Conservation (phyloP, 2,888 invertebrate genomes). For the Melinopterus prodromus region DNA sequence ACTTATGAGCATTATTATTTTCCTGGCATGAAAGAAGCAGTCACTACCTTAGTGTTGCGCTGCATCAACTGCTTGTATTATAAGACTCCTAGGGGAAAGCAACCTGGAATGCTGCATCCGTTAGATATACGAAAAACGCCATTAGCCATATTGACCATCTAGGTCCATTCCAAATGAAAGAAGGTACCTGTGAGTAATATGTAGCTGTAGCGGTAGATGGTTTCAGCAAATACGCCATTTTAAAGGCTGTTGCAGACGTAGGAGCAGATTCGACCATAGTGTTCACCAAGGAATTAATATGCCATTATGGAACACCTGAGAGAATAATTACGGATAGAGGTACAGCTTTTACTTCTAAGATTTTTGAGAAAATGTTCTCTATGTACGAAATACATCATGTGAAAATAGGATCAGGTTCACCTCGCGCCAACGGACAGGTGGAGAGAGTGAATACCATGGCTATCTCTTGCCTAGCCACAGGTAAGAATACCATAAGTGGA, state of each 20-base stretch:
- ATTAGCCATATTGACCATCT: too few relatives aligned
- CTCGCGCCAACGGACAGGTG: slow-evolving; percentile 35
- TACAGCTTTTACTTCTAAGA: slow-evolving; percentile 21
- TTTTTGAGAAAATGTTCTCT: background rate
- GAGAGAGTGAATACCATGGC: slow-evolving; percentile 43
- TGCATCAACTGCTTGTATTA: too few relatives aligned
- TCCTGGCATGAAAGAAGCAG: too few relatives aligned
- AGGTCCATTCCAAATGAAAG: too few relatives aligned
- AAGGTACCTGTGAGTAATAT: too few relatives aligned
- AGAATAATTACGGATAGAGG: slow-evolving; percentile 28
- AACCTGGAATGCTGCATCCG: too few relatives aligned
- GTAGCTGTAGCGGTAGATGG: too few relatives aligned
- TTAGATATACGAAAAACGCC: too few relatives aligned
- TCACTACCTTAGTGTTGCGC: too few relatives aligned
- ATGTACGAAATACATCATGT: slow-evolving; percentile 15
- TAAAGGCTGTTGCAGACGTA: slow-evolving; percentile 1
- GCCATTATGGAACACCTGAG: background rate
- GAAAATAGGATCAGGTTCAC: slow-evolving; percentile 24
- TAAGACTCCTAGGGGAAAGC: too few relatives aligned
- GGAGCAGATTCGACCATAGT: background rate
- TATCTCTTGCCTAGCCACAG: slow-evolving; percentile 42
- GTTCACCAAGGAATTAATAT: background rate
- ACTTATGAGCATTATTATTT: too few relatives aligned
- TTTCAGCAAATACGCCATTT: slow-evolving; percentile 10
- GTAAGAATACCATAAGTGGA: slow-evolving; percentile 33